Base-by-base conservation (phyloP, 2,888 invertebrate genomes). In the Axea sp. region DNA sequence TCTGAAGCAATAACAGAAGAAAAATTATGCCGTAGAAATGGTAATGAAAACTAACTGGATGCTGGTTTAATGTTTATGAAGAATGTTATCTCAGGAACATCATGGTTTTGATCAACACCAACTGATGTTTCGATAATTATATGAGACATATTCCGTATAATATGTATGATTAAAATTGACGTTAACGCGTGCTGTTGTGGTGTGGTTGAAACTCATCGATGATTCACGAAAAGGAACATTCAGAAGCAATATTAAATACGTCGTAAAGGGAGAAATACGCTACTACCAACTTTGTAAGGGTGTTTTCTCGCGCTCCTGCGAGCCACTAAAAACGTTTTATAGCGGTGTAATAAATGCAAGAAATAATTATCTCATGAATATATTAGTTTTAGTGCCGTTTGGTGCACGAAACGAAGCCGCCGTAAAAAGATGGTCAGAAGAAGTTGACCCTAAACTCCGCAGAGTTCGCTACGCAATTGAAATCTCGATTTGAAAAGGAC, bases 351-450 rank as follows among this genome's bases (percentile, higher is more conserved):
- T 83, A 81, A 81, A 84, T 83, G 83, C 84, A 82, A 83, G 84
- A 84, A 84, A 84, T 84, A 84, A 84, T 84, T 84, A 84, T 84
- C 83, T 84, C 84, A 84, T 84, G 84, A 84, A 84, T 84, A 84
- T 81, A 84, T 84, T 84, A 84, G 78, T 83, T 84, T 84, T 84
- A 84, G 78, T 83, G 80, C 79, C 83, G 72, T 43, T 76, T 80
- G 77, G 79, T 78, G 76, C 79, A 76, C 77, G 80, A 73, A 80
- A 69, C 73, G 77, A 68, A 77, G 37, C 78, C 78, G 77, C 79
- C 79, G 78, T 82, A 82, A 83, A 83, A 55, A 76, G 69, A 73
- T 60, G 68, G 76, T 65, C 76, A 60, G 74, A 74, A 77, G 76
- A 78, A 78, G 74, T 79, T 78, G 81, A 81, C 78, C 81, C 73